A percentile compares a stretch with the other conserved stretches of the same genome.
Evolutionary conservation across 1,140 invertebrate genomes (phyloP).

Genomic region (Lithobius niger): DNA sequence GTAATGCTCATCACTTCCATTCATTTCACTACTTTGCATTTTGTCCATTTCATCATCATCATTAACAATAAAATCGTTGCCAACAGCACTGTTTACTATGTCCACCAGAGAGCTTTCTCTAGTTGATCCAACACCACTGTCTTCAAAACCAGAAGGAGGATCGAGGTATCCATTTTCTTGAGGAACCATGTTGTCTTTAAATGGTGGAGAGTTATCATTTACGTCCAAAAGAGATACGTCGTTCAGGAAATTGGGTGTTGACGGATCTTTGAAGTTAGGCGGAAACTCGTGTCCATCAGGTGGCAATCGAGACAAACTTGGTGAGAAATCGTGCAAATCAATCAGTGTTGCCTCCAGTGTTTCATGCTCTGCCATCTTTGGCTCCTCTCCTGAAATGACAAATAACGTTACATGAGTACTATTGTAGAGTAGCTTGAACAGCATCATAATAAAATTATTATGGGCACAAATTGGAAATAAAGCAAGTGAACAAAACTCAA

Average conservation of each 20-base stretch:
- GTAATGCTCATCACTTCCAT: background rate
- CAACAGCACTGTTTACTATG: background rate
- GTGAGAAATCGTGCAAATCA: too few relatives aligned
- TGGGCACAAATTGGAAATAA: too few relatives aligned
- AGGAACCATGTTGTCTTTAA: too few relatives aligned
- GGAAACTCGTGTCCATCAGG: slow-evolving; percentile 80
- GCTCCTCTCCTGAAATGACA: too few relatives aligned
- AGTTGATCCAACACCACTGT: background rate
- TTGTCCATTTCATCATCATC: background rate
- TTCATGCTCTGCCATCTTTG: too few relatives aligned
- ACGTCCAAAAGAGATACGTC: slow-evolving; percentile 7
- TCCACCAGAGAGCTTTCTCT: background rate
- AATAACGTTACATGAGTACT: too few relatives aligned
- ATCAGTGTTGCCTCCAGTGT: too few relatives aligned
- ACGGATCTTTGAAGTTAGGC: slow-evolving; percentile 48
- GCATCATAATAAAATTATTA: too few relatives aligned
- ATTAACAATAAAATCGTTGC: background rate
- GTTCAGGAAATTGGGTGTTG: slow-evolving; percentile 13
- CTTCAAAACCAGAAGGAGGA: slow-evolving; percentile 3
- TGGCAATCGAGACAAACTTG: slow-evolving; percentile 49
- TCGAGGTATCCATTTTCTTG: slow-evolving; percentile 19
- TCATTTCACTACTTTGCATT: background rate
- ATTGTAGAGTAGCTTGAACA: too few relatives aligned
- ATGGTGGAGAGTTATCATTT: slow-evolving; percentile 17
- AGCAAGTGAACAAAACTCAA: too few relatives aligned